phyloP scores from a whole-genome alignment of 2,113 vertebrate species.

The Syngnathus floridae region DNA sequence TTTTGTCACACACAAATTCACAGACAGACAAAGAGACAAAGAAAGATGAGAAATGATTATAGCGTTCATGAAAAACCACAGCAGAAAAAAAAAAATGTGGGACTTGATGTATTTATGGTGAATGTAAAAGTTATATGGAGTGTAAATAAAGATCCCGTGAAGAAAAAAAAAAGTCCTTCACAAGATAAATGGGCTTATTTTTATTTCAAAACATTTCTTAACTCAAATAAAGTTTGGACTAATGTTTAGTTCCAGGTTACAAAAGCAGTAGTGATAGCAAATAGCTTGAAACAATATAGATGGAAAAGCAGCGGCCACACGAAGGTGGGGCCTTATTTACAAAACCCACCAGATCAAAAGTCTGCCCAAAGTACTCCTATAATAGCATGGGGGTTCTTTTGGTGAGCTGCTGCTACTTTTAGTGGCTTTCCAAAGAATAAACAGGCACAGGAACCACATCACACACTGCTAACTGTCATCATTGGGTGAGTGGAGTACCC shows the following conservation, averaged over 20 bases:
- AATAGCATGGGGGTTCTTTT: slow-evolving; percentile 57
- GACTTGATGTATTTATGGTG: slow-evolving; percentile 65
- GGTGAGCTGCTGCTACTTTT: slow-evolving; percentile 65
- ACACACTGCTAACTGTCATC: slow-evolving; percentile 67
- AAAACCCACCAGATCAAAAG: slow-evolving; percentile 67
- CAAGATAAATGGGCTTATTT: slow-evolving; percentile 35
- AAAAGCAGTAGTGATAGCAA: slow-evolving; percentile 50
- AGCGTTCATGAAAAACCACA: slow-evolving; percentile 69
- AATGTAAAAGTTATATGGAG: slow-evolving; percentile 55
- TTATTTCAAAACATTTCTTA: slow-evolving; percentile 37
- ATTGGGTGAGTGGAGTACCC: slow-evolving; percentile 58
- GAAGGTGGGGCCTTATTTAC: slow-evolving; percentile 63
- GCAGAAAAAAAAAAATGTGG: slow-evolving; percentile 50
- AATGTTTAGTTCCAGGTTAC: slow-evolving; percentile 32
- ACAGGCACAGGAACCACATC: slow-evolving; percentile 68
- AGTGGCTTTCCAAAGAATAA: slow-evolving; percentile 70
- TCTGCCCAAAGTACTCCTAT: slow-evolving; percentile 62
- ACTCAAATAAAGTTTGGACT: slow-evolving; percentile 16
- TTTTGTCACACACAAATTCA: slow-evolving; percentile 53
- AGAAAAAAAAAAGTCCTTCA: slow-evolving; percentile 35
- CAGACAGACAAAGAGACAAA: slow-evolving; percentile 61
- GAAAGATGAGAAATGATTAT: slow-evolving; percentile 72
- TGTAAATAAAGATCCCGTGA: slow-evolving; percentile 52
- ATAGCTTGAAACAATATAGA: slow-evolving; percentile 57
- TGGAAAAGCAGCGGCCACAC: slow-evolving; percentile 48